These are phyloP conservation scores for Siphonodentalium dalli DNA, from an alignment of 2,888 invertebrate species.

Conservation along the genomic window DNA sequence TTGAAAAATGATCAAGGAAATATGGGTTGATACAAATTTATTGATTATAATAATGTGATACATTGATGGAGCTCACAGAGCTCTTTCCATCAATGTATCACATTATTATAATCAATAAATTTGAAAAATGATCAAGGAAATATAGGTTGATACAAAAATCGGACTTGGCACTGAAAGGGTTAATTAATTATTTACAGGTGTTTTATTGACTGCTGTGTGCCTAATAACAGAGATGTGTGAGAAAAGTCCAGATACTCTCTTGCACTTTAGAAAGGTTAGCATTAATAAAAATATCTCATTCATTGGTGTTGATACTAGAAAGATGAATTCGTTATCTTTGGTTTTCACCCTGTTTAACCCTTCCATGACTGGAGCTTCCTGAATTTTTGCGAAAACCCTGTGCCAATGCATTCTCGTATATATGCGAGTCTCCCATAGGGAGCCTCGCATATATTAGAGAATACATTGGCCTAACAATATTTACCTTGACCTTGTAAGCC, in stretches of 20 bases:
- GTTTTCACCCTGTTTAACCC: neutral
- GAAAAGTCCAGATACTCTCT: slow-evolving; percentile 93
- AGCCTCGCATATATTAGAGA: neutral
- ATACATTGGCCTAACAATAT: too few species aligned
- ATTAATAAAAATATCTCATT: neutral
- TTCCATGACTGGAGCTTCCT: neutral
- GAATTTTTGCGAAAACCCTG: neutral
- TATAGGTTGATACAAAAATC: too few species aligned
- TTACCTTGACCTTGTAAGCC: too few species aligned
- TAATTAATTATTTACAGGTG: slow-evolving; percentile 73
- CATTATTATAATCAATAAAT: too few species aligned
- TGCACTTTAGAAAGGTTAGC: slow-evolving; percentile 96
- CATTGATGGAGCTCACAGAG: too few species aligned
- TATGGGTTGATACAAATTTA: too few species aligned
- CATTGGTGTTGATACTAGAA: neutral
- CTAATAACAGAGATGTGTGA: slow-evolving; percentile 99
- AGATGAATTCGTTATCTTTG: neutral
- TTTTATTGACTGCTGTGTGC: slow-evolving; percentile 95
- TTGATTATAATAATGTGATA: too few species aligned
- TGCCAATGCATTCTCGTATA: neutral
- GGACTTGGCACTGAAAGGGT: too few species aligned
- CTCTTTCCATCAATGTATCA: too few species aligned
- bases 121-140: too few species aligned
- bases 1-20: too few species aligned
- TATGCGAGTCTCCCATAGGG: neutral